Evolutionary conservation across 2,888 invertebrate genomes (phyloP).

Genomic region (Taphrorychus bicolor): DNA sequence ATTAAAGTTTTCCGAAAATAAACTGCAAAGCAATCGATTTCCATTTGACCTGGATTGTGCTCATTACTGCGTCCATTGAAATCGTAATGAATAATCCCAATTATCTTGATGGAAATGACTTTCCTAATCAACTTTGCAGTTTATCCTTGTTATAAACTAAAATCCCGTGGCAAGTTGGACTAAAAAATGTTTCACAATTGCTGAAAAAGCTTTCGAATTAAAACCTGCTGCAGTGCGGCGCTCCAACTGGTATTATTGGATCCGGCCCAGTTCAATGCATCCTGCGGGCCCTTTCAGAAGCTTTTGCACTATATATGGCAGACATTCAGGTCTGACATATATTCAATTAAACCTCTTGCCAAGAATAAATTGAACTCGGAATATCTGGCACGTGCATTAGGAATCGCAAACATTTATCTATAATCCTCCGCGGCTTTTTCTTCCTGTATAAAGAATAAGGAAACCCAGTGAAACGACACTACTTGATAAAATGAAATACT

Average conservation of each 20-base stretch:
- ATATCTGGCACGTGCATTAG: slow-evolving; percentile 31
- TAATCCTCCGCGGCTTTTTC: no score
- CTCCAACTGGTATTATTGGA: slow-evolving; percentile 32
- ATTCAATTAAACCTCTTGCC: slow-evolving; percentile 47
- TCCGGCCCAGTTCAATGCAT: slow-evolving; percentile 29
- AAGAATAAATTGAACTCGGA: slow-evolving; percentile 36
- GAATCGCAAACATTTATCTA: slow-evolving; percentile 28
- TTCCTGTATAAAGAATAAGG: background rate
- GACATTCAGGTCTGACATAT: slow-evolving; percentile 44
- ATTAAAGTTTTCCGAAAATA: no score
- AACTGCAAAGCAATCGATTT: background rate
- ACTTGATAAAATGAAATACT: background rate
- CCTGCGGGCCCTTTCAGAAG: slow-evolving; percentile 24
- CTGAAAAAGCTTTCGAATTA: slow-evolving; percentile 10
- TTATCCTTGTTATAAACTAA: background rate
- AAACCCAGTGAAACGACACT: background rate
- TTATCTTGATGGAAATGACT: background rate
- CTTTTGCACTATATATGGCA: slow-evolving; percentile 29
- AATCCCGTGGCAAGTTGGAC: background rate
- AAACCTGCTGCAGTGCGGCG: slow-evolving; percentile 25
- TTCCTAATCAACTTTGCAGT: background rate
- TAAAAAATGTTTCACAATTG: background rate
- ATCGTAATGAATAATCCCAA: background rate
- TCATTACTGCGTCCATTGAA: background rate
- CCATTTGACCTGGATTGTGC: background rate